phyloP scores from a whole-genome alignment of 2,888 invertebrate species.

The Mactromeris polynyma region DNA sequence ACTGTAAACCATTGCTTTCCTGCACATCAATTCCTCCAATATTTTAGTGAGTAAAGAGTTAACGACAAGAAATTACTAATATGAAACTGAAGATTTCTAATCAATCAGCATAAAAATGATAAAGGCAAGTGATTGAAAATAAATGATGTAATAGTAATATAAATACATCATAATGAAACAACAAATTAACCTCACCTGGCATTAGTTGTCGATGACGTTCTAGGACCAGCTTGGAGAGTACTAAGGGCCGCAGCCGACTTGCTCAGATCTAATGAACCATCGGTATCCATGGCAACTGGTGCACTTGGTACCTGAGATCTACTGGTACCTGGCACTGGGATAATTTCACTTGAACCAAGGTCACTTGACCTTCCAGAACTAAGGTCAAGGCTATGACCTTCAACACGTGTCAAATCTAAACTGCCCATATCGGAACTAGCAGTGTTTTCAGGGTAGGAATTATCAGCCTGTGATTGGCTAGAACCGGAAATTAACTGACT shows the following conservation, averaged over 20 bases:
- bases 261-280: slow-evolving; percentile 68
- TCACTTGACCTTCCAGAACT: slow-evolving; percentile 56
- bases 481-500: slow-evolving; percentile 19
- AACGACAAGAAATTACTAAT: too few species aligned
- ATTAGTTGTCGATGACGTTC: slow-evolving; percentile 39
- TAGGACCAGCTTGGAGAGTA: slow-evolving; percentile 51
- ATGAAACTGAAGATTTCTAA: too few species aligned
- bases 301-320: neutral
- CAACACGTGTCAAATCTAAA: slow-evolving; percentile 53
- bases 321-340: slow-evolving; percentile 22
- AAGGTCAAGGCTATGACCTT: slow-evolving; percentile 47
- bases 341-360: neutral
- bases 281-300: slow-evolving; percentile 48
- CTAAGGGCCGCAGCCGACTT: slow-evolving; percentile 62
- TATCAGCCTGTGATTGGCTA: slow-evolving; percentile 47
- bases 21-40: too few species aligned
- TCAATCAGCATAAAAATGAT: too few species aligned
- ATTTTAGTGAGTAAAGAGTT: too few species aligned
- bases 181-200: slow-evolving; percentile 51
- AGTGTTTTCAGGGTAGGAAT: neutral
- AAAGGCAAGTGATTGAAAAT: too few species aligned
- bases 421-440: slow-evolving; percentile 39
- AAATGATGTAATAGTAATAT: too few species aligned
- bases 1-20: too few species aligned
- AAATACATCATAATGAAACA: too few species aligned